Percentiles rank a stretch among this genome's conserved stretches.
Conservation (phyloP, 2,888 invertebrate genomes). For the Frankliniella fusca region DNA sequence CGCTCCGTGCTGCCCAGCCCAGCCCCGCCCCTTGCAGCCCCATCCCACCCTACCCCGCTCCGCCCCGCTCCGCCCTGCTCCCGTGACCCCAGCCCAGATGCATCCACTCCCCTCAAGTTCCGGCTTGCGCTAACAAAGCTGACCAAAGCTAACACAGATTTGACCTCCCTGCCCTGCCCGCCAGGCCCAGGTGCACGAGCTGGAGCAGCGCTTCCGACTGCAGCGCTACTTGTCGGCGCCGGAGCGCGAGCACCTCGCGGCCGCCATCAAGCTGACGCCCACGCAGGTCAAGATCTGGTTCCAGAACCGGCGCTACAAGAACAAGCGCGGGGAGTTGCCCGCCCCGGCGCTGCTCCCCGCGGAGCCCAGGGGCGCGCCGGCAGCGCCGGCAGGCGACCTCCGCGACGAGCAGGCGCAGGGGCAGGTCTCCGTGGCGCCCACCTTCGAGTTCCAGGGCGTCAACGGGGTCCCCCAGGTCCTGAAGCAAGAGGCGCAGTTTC, state of each 20-base stretch:
- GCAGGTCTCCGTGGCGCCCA: background rate
- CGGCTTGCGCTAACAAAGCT: background rate
- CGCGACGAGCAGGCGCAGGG: background rate
- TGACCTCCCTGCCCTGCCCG: background rate
- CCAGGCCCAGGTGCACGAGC: slow-evolving; percentile 76
- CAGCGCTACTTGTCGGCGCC: slow-evolving; percentile 96
- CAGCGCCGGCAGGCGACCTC: background rate
- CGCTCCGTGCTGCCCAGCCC: too few species aligned
- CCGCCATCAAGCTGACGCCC: slow-evolving; percentile 89
- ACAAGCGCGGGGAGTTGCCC: slow-evolving; percentile 56
- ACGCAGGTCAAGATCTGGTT: slow-evolving; percentile 99
- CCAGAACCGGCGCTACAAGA: slow-evolving; percentile 99
- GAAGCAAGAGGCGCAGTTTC: background rate
- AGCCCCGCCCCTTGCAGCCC: too few species aligned
- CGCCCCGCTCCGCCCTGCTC: too few species aligned
- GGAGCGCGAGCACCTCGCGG: slow-evolving; percentile 91
- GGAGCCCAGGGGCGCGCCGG: background rate
- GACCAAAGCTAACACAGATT: background rate
- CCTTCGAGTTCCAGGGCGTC: background rate
- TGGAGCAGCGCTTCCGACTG: slow-evolving; percentile 93
- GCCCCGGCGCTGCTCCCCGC: background rate
- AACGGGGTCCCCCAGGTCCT: background rate
- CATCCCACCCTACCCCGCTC: too few species aligned
- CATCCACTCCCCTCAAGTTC: background rate
- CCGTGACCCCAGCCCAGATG: background rate